These are phyloP conservation scores for Butastur rufipennis DNA, from an alignment of 2,113 vertebrate species.

Conservation along the genomic window DNA sequence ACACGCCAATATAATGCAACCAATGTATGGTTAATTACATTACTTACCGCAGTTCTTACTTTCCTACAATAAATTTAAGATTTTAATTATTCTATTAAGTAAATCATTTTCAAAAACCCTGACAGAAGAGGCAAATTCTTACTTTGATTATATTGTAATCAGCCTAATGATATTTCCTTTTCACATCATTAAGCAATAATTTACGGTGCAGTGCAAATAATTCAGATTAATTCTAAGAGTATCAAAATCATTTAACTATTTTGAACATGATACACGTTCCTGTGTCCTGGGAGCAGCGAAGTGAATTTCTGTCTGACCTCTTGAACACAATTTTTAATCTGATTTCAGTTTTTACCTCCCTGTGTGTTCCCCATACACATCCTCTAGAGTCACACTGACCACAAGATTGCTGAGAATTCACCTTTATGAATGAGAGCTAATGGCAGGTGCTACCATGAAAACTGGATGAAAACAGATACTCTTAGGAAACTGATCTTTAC, in stretches of 20 bases:
- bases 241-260: not conserved
- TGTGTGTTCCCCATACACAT: not conserved
- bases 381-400: not conserved
- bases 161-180: not conserved
- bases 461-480: not conserved
- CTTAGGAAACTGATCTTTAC: not conserved
- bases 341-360: not conserved
- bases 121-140: not conserved
- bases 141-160: not conserved
- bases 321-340: not conserved
- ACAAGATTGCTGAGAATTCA: not conserved
- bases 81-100: not conserved
- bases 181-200: not conserved
- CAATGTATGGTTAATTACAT: not conserved
- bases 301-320: not conserved
- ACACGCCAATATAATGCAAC: not conserved
- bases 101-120: not conserved
- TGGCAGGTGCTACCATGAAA: not conserved
- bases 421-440: not conserved
- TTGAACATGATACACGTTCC: not conserved
- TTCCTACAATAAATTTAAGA: not conserved
- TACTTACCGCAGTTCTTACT: not conserved
- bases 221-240: not conserved
- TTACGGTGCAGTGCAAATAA: not conserved
- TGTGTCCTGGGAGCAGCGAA: not conserved